These are phyloP conservation scores for Drymonia ruficornis DNA, from an alignment of 2,888 invertebrate genomes.

Conservation along the genomic window DNA sequence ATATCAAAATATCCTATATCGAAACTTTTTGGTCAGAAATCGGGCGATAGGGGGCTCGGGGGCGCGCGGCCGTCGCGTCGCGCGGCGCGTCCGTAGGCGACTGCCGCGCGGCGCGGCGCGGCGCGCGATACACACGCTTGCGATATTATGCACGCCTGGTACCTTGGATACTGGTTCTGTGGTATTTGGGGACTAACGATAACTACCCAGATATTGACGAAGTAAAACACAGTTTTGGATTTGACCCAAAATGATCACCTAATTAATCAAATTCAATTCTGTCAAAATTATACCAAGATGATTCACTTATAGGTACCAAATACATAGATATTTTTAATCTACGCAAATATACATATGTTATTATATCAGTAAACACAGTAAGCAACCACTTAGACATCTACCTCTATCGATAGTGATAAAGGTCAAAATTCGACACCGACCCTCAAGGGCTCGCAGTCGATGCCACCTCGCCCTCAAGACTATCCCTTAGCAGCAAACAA, in stretches of 20 bases:
- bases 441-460: slow-evolving; percentile 2
- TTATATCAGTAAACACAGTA: no score
- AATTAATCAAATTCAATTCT: no score
- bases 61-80: slow-evolving; percentile 35
- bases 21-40: slow-evolving; percentile 25
- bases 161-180: not conserved
- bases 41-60: slow-evolving; percentile 26
- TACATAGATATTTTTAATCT: no score
- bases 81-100: slow-evolving; percentile 29
- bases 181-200: no score
- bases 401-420: not conserved
- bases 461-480: not conserved
- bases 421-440: not conserved
- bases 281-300: no score
- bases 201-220: no score
- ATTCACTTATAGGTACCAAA: no score
- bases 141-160: slow-evolving; percentile 10
- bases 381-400: no score
- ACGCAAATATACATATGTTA: no score
- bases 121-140: slow-evolving; percentile 10
- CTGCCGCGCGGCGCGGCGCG: slow-evolving; percentile 32
- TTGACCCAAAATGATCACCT: no score
- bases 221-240: no score
- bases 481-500: not conserved
- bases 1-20: slow-evolving; percentile 10